These are phyloP conservation scores for Hyperoplus immaculatus DNA, from an alignment of 2,797 vertebrate genomes.

Conservation along the genomic window DNA sequence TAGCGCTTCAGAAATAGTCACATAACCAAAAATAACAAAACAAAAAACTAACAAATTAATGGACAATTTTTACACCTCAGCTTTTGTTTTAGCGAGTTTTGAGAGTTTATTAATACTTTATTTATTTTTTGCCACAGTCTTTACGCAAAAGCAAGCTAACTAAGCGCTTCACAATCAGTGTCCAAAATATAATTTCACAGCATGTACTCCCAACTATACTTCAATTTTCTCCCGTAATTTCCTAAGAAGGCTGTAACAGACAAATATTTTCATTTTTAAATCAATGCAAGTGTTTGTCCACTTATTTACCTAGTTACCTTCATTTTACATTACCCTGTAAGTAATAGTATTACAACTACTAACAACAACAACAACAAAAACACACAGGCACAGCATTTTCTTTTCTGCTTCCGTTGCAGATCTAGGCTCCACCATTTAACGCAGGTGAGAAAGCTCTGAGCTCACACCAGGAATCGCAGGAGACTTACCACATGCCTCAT, in stretches of 20 bases:
- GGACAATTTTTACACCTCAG: no score
- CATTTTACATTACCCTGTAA: background rate
- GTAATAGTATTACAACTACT: background rate
- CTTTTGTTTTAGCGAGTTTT: no score
- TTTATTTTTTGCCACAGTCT: no score
- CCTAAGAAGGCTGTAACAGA: background rate
- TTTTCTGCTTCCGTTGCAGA: constrained; percentile 13
- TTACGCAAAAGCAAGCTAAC: no score
- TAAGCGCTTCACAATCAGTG: no score
- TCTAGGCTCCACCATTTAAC: constrained; percentile 35
- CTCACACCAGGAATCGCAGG: constrained; percentile 62
- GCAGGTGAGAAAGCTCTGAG: constrained; percentile 53
- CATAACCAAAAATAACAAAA: background rate
- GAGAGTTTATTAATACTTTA: no score
- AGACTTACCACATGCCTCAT: constrained; percentile 71
- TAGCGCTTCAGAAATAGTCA: background rate
- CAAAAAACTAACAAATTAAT: no score
- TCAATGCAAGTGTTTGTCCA: background rate
- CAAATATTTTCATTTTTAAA: background rate
- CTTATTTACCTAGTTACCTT: background rate
- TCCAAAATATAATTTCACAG: background rate
- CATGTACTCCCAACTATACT: background rate
- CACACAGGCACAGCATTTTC: background rate
- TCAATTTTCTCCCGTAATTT: background rate
- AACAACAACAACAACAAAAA: background rate